Conservation (phyloP, 2,888 invertebrate species). For the Esperia sulphurella region DNA sequence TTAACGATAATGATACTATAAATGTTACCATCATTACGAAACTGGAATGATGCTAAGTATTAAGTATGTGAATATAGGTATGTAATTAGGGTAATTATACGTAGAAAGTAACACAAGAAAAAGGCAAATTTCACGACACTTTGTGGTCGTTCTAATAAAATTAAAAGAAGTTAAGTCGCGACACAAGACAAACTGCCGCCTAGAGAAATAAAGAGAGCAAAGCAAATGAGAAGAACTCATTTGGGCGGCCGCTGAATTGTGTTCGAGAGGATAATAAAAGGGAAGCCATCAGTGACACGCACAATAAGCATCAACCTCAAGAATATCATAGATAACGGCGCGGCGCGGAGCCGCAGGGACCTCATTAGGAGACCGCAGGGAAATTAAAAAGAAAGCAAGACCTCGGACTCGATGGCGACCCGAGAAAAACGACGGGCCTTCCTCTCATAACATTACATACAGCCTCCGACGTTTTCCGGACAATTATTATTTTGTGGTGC, state of each 20-base stretch:
- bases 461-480: constrained; percentile 76
- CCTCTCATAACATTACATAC: constrained; percentile 79
- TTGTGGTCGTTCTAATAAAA: constrained; percentile 57
- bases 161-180: constrained; percentile 69
- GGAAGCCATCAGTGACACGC: constrained; percentile 80
- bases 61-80: no score
- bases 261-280: constrained; percentile 79
- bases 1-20: neutral
- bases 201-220: constrained; percentile 76
- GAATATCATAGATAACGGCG: constrained; percentile 79
- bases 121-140: constrained; percentile 35
- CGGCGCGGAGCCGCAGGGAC: constrained; percentile 57
- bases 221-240: constrained; percentile 77
- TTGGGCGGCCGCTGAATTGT: constrained; percentile 76
- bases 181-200: constrained; percentile 75
- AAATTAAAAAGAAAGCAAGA: constrained; percentile 80
- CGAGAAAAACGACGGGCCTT: constrained; percentile 69
- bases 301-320: constrained; percentile 80
- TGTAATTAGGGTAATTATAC: constrained; percentile 10
- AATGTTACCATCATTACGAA: no score
- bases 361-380: constrained; percentile 79
- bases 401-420: constrained; percentile 76
- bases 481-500: constrained; percentile 80
- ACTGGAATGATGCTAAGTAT: no score
- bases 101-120: constrained; percentile 40